These are phyloP conservation scores for Tetramorium simillimum DNA, from an alignment of 1,140 invertebrate genomes.

Conservation along the genomic window DNA sequence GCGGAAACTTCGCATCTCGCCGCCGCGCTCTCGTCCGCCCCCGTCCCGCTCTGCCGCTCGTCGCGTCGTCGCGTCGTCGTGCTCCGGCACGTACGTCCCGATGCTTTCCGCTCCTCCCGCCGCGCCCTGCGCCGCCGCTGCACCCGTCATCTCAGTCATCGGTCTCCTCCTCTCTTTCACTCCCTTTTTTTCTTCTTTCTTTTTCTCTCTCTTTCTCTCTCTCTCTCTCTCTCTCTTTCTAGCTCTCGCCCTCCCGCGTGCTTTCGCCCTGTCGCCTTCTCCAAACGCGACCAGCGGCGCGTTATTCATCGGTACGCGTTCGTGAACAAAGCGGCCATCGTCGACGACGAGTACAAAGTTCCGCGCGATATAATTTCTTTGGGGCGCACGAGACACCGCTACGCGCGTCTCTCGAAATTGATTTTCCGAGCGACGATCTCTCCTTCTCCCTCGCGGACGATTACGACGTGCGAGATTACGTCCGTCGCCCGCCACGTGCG, in stretches of 20 bases:
- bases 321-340: conserved; percentile 51
- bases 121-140: conserved; percentile 7
- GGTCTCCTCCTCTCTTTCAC: neutral
- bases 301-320: conserved; percentile 47
- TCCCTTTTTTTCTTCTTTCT: no score
- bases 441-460: neutral
- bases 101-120: neutral
- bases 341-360: conserved; percentile 68
- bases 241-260: neutral
- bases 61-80: neutral
- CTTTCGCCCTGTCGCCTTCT: neutral
- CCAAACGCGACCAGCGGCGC: conserved; percentile 19
- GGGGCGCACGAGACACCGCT: neutral
- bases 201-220: neutral
- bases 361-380: conserved; percentile 32
- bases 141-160: conserved; percentile 22
- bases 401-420: neutral
- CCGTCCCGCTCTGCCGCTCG: no score
- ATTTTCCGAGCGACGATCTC: neutral
- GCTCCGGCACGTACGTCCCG: conserved; percentile 5
- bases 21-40: conserved; percentile 20
- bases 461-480: conserved; percentile 15
- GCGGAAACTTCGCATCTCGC: conserved; percentile 57
- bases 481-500: neutral
- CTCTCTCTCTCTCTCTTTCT: conserved; percentile 8